A percentile compares a stretch with the other conserved stretches of the same genome.
Evolutionary conservation across 2,797 vertebrate species (phyloP).

Genomic region (Adrianichthys oophorus): DNA sequence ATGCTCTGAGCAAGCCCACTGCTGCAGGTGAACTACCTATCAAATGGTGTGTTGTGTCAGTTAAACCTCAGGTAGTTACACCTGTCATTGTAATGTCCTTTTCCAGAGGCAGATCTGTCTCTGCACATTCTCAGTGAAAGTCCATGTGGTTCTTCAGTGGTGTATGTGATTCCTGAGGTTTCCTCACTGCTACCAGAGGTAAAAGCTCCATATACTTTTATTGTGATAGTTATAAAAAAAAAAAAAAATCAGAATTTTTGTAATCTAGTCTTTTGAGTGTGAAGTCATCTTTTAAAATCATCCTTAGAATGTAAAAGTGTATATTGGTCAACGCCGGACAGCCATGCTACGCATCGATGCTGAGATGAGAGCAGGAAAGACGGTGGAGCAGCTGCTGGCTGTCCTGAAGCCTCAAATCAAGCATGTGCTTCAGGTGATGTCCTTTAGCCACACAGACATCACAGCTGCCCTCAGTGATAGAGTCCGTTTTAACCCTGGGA

Average conservation of each 20-base stretch:
- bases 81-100: not conserved
- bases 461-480: constrained; percentile 84
- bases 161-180: constrained; percentile 85
- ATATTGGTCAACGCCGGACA: constrained; percentile 85
- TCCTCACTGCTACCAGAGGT: constrained; percentile 87
- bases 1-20: constrained; percentile 74
- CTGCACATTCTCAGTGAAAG: constrained; percentile 78
- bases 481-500: constrained; percentile 77
- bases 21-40: constrained; percentile 74
- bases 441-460: constrained; percentile 86
- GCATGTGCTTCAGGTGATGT: constrained; percentile 86
- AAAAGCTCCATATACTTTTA: not conserved
- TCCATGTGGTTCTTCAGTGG: constrained; percentile 82
- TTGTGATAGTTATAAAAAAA: not conserved
- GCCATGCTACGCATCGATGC: constrained; percentile 80
- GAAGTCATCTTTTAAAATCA: not conserved
- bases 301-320: constrained; percentile 74
- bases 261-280: not conserved
- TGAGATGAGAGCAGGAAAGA: constrained; percentile 53
- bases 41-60: not conserved
- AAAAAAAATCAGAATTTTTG: no score
- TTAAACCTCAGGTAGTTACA: not conserved
- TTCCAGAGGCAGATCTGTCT: constrained; percentile 82
- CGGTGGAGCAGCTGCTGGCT: constrained; percentile 71
- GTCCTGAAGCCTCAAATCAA: constrained; percentile 72